phyloP scores from a whole-genome alignment of 2,113 vertebrate genomes.

The Megaceryle maxima region DNA sequence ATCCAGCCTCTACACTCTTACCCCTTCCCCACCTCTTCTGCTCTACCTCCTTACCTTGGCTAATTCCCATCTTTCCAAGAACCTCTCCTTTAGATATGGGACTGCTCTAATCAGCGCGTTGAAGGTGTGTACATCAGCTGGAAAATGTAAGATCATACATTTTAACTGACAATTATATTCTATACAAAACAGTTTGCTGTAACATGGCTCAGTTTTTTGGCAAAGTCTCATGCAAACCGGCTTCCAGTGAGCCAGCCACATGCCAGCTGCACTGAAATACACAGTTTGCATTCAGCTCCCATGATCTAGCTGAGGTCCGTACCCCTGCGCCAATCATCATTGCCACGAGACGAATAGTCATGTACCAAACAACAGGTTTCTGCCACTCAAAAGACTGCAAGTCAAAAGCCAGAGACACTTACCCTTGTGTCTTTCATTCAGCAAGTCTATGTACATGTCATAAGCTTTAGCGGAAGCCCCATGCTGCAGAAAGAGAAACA shows the following conservation, averaged over 20 bases:
- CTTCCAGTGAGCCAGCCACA: constrained; percentile 23
- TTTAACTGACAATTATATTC: neutral
- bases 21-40: neutral
- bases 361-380: fast-evolving
- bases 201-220: constrained; percentile 48
- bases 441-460: constrained; percentile 81
- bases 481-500: constrained; percentile 72
- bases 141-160: neutral
- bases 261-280: neutral
- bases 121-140: constrained; percentile 90
- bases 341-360: neutral
- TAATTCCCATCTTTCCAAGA: constrained; percentile 78
- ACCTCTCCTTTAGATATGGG: constrained; percentile 63
- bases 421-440: constrained; percentile 88
- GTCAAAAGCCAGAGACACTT: constrained; percentile 29
- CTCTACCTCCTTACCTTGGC: constrained; percentile 76
- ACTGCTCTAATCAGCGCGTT: constrained; percentile 84
- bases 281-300: constrained; percentile 72
- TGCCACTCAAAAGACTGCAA: neutral
- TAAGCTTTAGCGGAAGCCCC: constrained; percentile 81
- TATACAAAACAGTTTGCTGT: neutral
- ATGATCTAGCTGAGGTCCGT: constrained; percentile 71
- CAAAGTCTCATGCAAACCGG: constrained; percentile 36
- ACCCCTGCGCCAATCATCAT: constrained; percentile 72
- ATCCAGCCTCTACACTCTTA: neutral